Percentiles rank a stretch among this genome's conserved stretches.
Evolutionary conservation across 2,113 vertebrate genomes (phyloP).

Genomic region (Halichoeres trimaculatus): DNA sequence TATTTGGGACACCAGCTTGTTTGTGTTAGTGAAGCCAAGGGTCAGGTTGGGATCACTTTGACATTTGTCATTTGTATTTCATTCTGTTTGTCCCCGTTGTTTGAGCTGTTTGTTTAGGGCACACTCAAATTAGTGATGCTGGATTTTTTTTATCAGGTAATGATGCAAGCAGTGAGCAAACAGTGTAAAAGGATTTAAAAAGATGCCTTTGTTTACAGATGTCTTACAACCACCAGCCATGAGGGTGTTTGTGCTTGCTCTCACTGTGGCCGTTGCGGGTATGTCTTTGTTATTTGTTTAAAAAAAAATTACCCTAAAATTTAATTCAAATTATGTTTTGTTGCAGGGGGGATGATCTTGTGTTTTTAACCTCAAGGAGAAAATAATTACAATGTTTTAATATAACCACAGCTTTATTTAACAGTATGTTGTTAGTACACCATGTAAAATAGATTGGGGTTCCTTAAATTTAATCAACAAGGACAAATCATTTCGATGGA

Average conservation of each 20-base stretch:
- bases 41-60: slow-evolving; percentile 50
- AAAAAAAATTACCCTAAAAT: background rate
- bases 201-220: background rate
- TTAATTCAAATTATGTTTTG: background rate
- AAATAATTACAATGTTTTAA: background rate
- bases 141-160: slow-evolving; percentile 52
- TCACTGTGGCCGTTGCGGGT: slow-evolving; percentile 74
- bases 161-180: slow-evolving; percentile 37
- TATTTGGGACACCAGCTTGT: slow-evolving; percentile 6
- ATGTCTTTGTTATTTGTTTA: background rate
- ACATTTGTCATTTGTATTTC: slow-evolving; percentile 25
- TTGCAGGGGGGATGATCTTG: background rate
- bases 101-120: slow-evolving; percentile 36
- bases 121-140: slow-evolving; percentile 38
- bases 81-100: slow-evolving; percentile 37
- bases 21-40: background rate
- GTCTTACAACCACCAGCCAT: slow-evolving; percentile 68
- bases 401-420: too few relatives aligned
- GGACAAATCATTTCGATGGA: too few relatives aligned
- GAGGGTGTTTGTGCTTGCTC: slow-evolving; percentile 70
- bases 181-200: slow-evolving; percentile 57
- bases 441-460: too few relatives aligned
- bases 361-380: background rate
- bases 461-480: too few relatives aligned
- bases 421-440: too few relatives aligned